Base-by-base conservation (phyloP, 2,888 invertebrate species). In the Andrena marginata region DNA sequence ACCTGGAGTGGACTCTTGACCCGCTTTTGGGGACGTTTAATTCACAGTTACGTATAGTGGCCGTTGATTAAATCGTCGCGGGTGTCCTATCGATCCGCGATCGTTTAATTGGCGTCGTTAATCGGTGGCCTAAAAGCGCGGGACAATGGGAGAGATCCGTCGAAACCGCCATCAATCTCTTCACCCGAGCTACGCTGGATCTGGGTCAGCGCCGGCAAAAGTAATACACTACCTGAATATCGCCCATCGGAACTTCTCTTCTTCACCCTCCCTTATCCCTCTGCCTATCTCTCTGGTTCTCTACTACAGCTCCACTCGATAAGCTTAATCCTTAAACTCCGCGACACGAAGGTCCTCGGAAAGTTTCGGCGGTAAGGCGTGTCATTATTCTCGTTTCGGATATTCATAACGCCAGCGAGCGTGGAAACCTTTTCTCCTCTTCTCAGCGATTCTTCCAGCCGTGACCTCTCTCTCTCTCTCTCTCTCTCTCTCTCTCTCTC, bases 1-100 rank as follows among this genome's bases (percentile, higher is more conserved):
- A 88, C 85, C 88, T 69, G 82, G 73, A 63, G 56, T 89, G 87
- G 87, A 88, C 88, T 89, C 89, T 89, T 82, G 89, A 88, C 87
- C 88, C 80, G 75, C 64, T 87, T 87, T 87, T 74, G 51, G 51
- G 16, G 59, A 62, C 56, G 78, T 85, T 84, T 80, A 77, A 84
- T 87, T 85, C 80, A 71, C 49, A 59, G 64, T 51, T 76, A 81
- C 72, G 81, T 77, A 70, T 83, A 70, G 75, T 63, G 77, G 67
- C 54, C 74, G 72, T 64, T 83, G 83, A 87, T 87, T 73, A 71
- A 80, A 83, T 65, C 54, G 64, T 35, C 16, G 63, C 29, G 16
- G 29, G 48, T 26, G 20, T 31, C 56, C 69, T 29, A 65, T 62
- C 69, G 71, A 72, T 70, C 73, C 48, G 33, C 35, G 64, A 51